phyloP scores from a whole-genome alignment of 2,797 vertebrate genomes.

The Pseudochirops cupreus region DNA sequence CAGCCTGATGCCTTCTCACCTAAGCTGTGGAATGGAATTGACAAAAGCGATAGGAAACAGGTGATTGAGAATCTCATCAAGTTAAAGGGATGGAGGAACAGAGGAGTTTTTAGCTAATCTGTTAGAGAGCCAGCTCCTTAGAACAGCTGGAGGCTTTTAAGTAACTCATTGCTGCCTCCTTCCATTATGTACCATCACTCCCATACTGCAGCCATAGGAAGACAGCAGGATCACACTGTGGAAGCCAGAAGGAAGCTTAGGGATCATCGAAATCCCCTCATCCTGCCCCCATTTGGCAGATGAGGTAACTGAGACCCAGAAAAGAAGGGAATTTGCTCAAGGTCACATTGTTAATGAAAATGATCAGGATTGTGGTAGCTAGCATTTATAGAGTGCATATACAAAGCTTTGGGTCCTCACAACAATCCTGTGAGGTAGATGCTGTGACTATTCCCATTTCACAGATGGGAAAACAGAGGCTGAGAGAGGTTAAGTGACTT shows the following conservation, averaged over 20 bases:
- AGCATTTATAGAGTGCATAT: background rate
- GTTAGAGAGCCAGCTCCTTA: background rate
- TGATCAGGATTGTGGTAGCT: background rate
- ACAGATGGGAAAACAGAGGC: background rate
- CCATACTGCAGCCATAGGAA: background rate
- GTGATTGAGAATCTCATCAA: constrained; percentile 19
- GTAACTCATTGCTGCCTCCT: too few species aligned
- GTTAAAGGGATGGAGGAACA: background rate
- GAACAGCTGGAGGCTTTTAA: background rate
- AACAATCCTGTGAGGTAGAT: background rate
- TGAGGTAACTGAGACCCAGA: background rate
- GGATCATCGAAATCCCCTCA: background rate
- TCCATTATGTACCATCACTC: background rate
- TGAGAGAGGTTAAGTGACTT: background rate
- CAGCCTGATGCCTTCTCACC: background rate
- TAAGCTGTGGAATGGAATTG: constrained; percentile 15
- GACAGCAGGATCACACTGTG: background rate
- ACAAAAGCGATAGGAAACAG: background rate
- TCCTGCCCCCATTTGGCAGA: background rate
- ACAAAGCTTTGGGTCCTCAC: background rate
- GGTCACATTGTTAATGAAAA: background rate
- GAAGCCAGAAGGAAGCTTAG: background rate
- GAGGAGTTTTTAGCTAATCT: constrained; percentile 23
- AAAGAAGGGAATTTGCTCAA: background rate
- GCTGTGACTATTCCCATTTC: background rate